Evolutionary conservation across 2,888 invertebrate species (phyloP), one percentile per base, ranked within the genome.

Genomic region (Drosophila paucipuncta): DNA sequence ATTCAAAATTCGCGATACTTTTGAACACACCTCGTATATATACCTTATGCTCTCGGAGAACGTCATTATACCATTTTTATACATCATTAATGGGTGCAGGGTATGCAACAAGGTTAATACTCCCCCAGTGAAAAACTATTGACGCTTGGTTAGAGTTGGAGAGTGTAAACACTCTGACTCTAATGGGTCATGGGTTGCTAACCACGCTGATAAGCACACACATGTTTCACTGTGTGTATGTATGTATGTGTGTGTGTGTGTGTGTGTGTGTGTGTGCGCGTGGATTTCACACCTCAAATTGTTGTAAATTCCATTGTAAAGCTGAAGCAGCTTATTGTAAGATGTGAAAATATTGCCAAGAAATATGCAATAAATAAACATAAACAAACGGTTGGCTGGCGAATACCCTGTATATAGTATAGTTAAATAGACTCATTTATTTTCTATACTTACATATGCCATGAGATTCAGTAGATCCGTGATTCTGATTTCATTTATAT

Each of bases 101-200:
- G 47, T 25, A 47, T 47, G 7, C 25, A 9, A 4, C 25, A 9
- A 47, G 13, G 25, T 47, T 25, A 47, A 47, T 47, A 16, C 16
- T 16, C 7, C 47, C 22, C 25, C 7, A 9, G 25, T 47, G 25
- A 16, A 13, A 22, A 41, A 11, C n/a, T 6, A 16, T 74, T 59
- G 50, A 49, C 67, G 65, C 52, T 55, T 55, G 59, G 47, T 54
- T 35, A 41, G 22, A 35, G n/a, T 57, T 25, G 50, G 49, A 47
- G 33, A 41, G 62, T 60, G 63, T 50, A 67, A 68, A 70, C 59
- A 68, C 80, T 68, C 75, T 41, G 47, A 47, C 25, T 25, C 22
- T 47, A 47, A 25, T 47, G 47, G 41, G 76, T 60, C 71, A 67
- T 75, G 80, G 78, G 37, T 65, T 71, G 64, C 41, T 71, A 70